These are phyloP conservation scores for Zaprionus ghesquierei DNA, from an alignment of 1,140 invertebrate species.

Conservation along the genomic window DNA sequence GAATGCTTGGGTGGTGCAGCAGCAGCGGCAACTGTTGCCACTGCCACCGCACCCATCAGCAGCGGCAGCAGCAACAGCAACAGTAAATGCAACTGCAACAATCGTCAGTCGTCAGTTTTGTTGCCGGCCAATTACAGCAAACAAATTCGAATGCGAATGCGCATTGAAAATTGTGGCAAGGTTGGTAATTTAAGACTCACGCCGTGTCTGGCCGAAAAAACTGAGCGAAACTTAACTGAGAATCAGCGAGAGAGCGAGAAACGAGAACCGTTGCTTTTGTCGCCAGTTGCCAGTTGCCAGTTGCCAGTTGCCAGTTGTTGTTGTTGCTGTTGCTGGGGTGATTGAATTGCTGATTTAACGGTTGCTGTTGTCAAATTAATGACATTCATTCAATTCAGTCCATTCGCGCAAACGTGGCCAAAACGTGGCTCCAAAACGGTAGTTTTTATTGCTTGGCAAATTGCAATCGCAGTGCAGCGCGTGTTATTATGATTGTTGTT, in stretches of 20 bases:
- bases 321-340: constrained; percentile 40
- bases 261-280: constrained; percentile 36
- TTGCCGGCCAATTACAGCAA: constrained; percentile 78
- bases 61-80: constrained; percentile 1
- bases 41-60: too few relatives aligned
- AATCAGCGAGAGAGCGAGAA: background rate
- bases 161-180: constrained; percentile 80
- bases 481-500: constrained; percentile 64
- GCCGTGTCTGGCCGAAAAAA: constrained; percentile 36
- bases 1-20: constrained; percentile 37
- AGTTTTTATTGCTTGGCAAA: constrained; percentile 76
- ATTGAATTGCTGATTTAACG: constrained; percentile 82
- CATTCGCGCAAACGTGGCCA: constrained; percentile 40
- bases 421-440: constrained; percentile 66
- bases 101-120: constrained; percentile 27
- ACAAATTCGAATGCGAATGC: constrained; percentile 81
- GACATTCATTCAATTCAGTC: constrained; percentile 79
- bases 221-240: constrained; percentile 24
- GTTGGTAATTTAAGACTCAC: constrained; percentile 82
- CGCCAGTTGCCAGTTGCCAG: too few relatives aligned
- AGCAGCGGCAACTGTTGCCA: constrained; percentile 17
- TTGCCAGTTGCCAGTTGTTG: too few relatives aligned
- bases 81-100: constrained; percentile 10
- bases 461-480: constrained; percentile 60
- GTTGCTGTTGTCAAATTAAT: constrained; percentile 82